Base-by-base conservation (phyloP, 2,113 vertebrate genomes). In the Origma solitaria region DNA sequence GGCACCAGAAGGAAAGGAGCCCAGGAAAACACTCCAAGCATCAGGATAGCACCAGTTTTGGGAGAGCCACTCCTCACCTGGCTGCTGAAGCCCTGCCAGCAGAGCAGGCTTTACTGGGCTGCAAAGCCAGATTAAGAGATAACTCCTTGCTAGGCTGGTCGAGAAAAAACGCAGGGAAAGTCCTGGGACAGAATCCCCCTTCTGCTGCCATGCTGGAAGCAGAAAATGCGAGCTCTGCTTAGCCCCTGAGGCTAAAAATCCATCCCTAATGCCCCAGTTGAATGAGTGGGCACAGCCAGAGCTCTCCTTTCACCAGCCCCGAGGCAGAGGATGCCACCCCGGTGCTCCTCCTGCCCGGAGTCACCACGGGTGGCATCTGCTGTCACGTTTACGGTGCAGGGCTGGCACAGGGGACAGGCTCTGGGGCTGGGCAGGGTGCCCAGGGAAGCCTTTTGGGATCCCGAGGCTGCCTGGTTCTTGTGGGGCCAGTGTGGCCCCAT, bases 41-140 rank as follows among this genome's bases (percentile, higher is more conserved):
- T 7, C 51, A 13, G 49, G 15, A 27, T 5, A 82, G 53, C 23
- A 54, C 49, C 10, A 11, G 17, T 53, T 45, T 53, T 23, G 68
- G 49, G 45, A 90, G 60, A 76, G 11, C 31, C 4, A 8, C 42
- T 76, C 33, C 61, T 71, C 71, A 71, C 73, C 82, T 49, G 70
- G 73, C 73, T 56, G 53, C 84, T 69, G 88, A 90, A 64, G 56
- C 78, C 49, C 70, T 91, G 94, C 88, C 90, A 95, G 85, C 66
- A 82, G 44, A 87, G 88, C 78, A 72, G 95, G 57, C 85, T 85
- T 95, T 69, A 37, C 65, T n/a, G 49, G 85, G 70, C 88, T 82
- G 70, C 78, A 95, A 91, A 96, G 57, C 75, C 88, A 94, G 94
- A 90, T 94, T 93, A 94, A 64, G 15, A 38, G 90, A 28, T 82